Base-by-base conservation (phyloP, 2,113 vertebrate genomes). In the Malurus cyaneus region DNA sequence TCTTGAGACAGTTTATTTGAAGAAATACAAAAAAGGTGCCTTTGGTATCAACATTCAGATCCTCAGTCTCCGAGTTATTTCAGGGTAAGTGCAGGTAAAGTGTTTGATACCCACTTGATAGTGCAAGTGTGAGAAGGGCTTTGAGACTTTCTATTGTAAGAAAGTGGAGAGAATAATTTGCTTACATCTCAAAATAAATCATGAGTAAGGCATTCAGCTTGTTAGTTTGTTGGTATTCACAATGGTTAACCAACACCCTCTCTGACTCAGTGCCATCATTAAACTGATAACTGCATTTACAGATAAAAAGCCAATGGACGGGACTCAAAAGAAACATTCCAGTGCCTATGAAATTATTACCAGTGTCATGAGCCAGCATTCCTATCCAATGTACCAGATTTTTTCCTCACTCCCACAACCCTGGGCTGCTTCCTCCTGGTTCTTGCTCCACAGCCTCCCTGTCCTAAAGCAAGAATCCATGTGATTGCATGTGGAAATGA, bases 181-280 rank as follows among this genome's bases (percentile, higher is more conserved):
- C 76, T 88, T 90, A 17, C 52, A 50, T 69, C 61, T 80, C 16
- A 7, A 91, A 92, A 79, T 50, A 94, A 86, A 84, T 15, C 56
- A 78, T 52, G 59, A 95, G 85, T 79, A 95, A 94, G 47, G 79
- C 74, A 96, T 76, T 89, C 81, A 88, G 81, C 77, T 67, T 56
- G 36, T 67, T 88, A 88, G 80, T 80, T 89, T 92, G 80, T 32
- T 86, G 80, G 89, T 90, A 88, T 56, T 91, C 77, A 83, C 71
- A 77, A 87, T 57, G 44, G 79, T 87, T 87, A 93, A 95, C 86
- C 89, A 91, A 94, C 86, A 92, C 86, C 88, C 96, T 65, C 20
- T 3, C 8, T 94, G 96, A 97, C 66, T 97, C 67, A 81, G 23
- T 47, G 44, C 32, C 36, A 25, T 44, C 64, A 80, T 69, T 93